These are phyloP conservation scores for Arctocebus calabarensis DNA, from an alignment of 2,797 vertebrate species.

Conservation along the genomic window DNA sequence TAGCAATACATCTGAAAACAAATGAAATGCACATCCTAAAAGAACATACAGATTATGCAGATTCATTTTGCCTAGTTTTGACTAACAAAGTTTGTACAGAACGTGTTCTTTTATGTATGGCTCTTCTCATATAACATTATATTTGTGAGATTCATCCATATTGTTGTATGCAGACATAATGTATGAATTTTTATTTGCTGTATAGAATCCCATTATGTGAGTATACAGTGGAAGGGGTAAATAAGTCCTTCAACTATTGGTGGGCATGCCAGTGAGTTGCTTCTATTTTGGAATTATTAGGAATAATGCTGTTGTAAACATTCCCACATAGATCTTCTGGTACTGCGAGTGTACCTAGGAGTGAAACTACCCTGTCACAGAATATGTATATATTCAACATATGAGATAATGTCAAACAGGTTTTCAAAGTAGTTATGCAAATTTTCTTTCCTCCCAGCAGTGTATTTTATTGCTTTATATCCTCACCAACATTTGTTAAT, in stretches of 20 bases:
- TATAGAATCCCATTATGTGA: background rate
- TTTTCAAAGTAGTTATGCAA: background rate
- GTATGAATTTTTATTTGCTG: background rate
- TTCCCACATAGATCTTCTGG: background rate
- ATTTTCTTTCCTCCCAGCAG: background rate
- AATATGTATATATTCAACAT: background rate
- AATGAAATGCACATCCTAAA: background rate
- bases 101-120: background rate
- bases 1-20: background rate
- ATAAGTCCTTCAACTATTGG: background rate
- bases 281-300: background rate
- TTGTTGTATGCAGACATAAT: background rate
- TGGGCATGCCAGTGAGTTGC: background rate
- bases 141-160: background rate
- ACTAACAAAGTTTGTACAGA: background rate
- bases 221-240: background rate
- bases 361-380: background rate
- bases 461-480: background rate
- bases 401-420: background rate
- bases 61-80: background rate
- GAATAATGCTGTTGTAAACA: background rate
- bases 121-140: background rate
- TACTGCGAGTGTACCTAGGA: background rate
- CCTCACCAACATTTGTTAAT: background rate
- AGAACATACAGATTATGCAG: background rate